Evolutionary conservation across 2,113 vertebrate species (phyloP), one percentile per base, ranked within the genome.

Genomic region (Mobula birostris): DNA sequence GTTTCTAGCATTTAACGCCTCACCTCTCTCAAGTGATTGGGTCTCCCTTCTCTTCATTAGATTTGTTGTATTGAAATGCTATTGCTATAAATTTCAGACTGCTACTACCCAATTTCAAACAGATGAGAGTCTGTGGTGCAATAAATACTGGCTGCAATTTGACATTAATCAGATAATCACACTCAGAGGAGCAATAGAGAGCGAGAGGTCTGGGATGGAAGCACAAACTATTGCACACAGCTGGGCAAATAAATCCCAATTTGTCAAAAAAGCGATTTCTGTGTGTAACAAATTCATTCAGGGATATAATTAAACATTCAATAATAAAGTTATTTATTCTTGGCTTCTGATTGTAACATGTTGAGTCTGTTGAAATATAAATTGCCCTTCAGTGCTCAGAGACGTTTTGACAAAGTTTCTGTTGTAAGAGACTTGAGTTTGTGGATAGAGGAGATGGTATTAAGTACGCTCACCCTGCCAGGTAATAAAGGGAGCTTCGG

Each of bases 301-400:
- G 82, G 82, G 24, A 61, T 87, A 24, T 87, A 87, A 87, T 87
- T 87, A 87, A 87, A 87, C 58, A 61, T 61, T 87, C 48, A 87
- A 29, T 87, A 87, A 61, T 87, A 58, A 87, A 27, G 58, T 29
- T 61, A 58, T 61, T 87, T 61, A 61, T 29, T 87, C 56, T 61
- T 48, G 56, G 48, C 29, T 58, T 61, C 56, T 61, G 83, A 61
- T 58, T 24, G 83, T 61, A 87, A 87, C 83, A 29, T 8, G 83
- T 56, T 29, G 56, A 58, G 56, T 29, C 27, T 24, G 21, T 27
- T 29, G 21, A 85, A 58, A 24, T 29, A n/a, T 83, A 27, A 83
- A 83, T 58, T 61, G 56, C 48, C 24, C 48, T 17, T 48, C 48
- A 48, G 2, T 21, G 9, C 48, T 5, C 48, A 8, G 29, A 61